Evolutionary conservation across 92 coral and sea anemone genomes (phyloP).

Genomic region (Blastomussa wellsi): DNA sequence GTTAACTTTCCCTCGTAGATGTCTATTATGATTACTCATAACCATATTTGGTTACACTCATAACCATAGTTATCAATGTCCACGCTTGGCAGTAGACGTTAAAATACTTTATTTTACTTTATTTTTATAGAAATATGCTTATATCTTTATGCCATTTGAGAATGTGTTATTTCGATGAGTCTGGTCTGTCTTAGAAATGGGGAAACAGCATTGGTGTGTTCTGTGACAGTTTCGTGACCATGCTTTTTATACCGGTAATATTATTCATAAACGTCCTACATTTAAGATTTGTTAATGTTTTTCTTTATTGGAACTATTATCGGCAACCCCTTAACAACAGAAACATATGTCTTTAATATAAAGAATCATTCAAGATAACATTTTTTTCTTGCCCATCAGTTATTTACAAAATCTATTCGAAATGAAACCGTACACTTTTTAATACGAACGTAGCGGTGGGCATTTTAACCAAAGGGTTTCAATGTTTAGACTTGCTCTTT

Average conservation of each 20-base stretch:
- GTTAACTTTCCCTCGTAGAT: not conserved
- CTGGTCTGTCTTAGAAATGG: not conserved
- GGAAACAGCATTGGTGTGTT: not conserved
- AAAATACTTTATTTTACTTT: not conserved
- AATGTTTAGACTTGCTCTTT: slow-evolving; percentile 3
- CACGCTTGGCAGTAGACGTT: not conserved
- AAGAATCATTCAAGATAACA: not conserved
- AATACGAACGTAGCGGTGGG: not conserved
- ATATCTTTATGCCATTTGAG: not conserved
- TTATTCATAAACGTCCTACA: not conserved
- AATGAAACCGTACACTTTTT: not conserved
- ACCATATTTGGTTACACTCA: not conserved
- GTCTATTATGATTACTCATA: not conserved
- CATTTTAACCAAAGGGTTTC: not conserved
- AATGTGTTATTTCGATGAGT: not conserved
- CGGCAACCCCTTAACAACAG: slow-evolving; percentile 1
- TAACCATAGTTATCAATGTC: not conserved
- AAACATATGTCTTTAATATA: not conserved
- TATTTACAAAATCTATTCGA: not conserved
- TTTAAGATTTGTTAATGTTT: slow-evolving; percentile 5
- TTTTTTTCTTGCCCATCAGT: not conserved
- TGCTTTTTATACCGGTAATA: not conserved
- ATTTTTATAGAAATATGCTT: not conserved
- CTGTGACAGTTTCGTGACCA: not conserved
- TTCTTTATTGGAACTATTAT: not conserved